phyloP scores from a whole-genome alignment of 1,140 invertebrate genomes.

The Trichoplusia ni region DNA sequence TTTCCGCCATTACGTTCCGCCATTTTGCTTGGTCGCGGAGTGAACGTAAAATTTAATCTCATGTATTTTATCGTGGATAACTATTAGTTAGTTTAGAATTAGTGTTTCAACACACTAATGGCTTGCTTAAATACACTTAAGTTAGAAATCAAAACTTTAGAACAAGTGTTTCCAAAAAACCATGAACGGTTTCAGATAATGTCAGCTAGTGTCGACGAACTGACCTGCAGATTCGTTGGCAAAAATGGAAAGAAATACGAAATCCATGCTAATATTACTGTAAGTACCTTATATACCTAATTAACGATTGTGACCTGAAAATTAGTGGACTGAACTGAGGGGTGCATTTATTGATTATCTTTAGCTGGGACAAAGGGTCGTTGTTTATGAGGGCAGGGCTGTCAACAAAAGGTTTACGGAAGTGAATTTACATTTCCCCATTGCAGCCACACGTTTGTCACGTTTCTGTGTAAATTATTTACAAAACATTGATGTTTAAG shows the following conservation, averaged over 20 bases:
- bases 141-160: constrained; percentile 98
- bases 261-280: constrained; percentile 99
- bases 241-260: constrained; percentile 97
- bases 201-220: constrained; percentile 98
- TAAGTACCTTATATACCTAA: constrained; percentile 82
- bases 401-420: constrained; percentile 79
- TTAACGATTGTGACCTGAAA: constrained; percentile 1
- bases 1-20: constrained; percentile 71
- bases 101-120: constrained; percentile 86
- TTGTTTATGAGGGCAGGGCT: constrained; percentile 80
- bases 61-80: constrained; percentile 75
- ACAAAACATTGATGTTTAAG: constrained; percentile 26
- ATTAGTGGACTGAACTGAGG: constrained; percentile 20
- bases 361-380: constrained; percentile 74
- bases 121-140: constrained; percentile 98
- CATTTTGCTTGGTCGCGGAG: constrained; percentile 79
- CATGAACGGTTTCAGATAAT: constrained; percentile 99
- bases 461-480: constrained; percentile 30
- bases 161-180: constrained; percentile 96
- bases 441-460: constrained; percentile 27
- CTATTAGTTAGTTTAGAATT: constrained; percentile 72
- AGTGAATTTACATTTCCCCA: constrained; percentile 54
- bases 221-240: constrained; percentile 97
- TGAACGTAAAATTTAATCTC: constrained; percentile 75
- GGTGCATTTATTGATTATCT: constrained; percentile 73